Conservation (phyloP, 2,113 vertebrate species). For the Gopherus evgoodei region DNA sequence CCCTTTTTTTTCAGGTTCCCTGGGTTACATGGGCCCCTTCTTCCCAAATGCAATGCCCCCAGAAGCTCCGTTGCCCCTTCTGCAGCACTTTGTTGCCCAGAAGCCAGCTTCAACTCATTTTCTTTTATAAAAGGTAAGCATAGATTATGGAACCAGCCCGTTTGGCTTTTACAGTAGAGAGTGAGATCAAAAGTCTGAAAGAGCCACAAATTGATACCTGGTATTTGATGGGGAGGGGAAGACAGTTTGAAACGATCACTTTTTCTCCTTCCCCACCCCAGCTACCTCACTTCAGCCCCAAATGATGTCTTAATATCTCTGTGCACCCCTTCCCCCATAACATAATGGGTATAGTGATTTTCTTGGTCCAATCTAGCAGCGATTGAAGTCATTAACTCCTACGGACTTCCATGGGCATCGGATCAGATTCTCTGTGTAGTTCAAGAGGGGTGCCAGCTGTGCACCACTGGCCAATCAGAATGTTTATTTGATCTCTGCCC, state of each 20-base stretch:
- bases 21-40: not conserved
- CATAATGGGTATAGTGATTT: not conserved
- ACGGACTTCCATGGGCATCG: not conserved
- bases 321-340: not conserved
- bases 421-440: not conserved
- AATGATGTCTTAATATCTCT: not conserved
- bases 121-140: slow-evolving; percentile 38
- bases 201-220: not conserved
- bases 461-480: fast-evolving
- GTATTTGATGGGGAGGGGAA: not conserved
- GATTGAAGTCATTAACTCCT: not conserved
- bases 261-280: slow-evolving; percentile 8
- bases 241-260: not conserved
- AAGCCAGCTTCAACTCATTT: slow-evolving; percentile 28
- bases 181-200: not conserved
- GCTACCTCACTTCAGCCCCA: not conserved
- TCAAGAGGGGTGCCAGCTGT: not conserved
- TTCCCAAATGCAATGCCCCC: not conserved
- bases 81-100: not conserved
- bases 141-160: not conserved
- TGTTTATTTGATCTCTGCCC: not conserved
- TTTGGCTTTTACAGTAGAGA: not conserved
- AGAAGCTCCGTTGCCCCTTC: not conserved
- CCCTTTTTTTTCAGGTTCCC: not conserved
- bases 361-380: not conserved